phyloP scores from a whole-genome alignment of 1,140 invertebrate genomes.

The Diorhabda elongata region DNA sequence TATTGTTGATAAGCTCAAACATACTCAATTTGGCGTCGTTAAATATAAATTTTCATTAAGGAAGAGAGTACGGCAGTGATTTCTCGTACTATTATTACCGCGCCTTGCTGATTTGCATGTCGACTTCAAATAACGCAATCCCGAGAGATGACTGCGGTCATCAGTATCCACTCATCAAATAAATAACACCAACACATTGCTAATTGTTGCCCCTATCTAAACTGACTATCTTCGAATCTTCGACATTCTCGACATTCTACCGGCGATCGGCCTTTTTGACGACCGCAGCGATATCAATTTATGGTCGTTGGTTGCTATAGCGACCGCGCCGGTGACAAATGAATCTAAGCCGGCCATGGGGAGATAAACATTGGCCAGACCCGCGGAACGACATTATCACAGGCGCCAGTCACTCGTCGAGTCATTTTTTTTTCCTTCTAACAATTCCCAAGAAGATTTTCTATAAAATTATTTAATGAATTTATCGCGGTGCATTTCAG shows the following conservation, averaged over 20 bases:
- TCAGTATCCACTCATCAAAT: slow-evolving; percentile 1
- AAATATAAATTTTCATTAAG: too few relatives aligned
- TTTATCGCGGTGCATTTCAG: too few relatives aligned
- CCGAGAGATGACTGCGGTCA: neutral
- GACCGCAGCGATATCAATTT: slow-evolving; percentile 13
- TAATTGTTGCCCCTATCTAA: slow-evolving; percentile 8
- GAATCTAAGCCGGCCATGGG: slow-evolving; percentile 1
- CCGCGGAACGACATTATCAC: slow-evolving; percentile 6
- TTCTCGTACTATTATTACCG: too few relatives aligned
- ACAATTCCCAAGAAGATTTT: too few relatives aligned
- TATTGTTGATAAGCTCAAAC: too few relatives aligned
- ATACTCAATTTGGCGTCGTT: too few relatives aligned
- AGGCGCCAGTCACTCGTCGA: neutral
- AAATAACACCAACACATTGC: slow-evolving; percentile 9
- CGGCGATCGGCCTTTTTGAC: slow-evolving; percentile 3
- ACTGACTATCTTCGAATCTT: slow-evolving; percentile 5
- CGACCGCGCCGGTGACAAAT: slow-evolving; percentile 2
- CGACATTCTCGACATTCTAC: slow-evolving; percentile 3
- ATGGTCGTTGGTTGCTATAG: slow-evolving; percentile 7
- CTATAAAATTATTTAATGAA: too few relatives aligned
- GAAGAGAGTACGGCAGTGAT: too few relatives aligned
- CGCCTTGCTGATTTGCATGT: neutral
- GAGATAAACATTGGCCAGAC: slow-evolving; percentile 12
- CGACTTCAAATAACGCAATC: slow-evolving; percentile 1
- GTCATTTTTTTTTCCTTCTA: too few relatives aligned